Base-by-base conservation (phyloP, 2,113 vertebrate species). In the Stegastes partitus region DNA sequence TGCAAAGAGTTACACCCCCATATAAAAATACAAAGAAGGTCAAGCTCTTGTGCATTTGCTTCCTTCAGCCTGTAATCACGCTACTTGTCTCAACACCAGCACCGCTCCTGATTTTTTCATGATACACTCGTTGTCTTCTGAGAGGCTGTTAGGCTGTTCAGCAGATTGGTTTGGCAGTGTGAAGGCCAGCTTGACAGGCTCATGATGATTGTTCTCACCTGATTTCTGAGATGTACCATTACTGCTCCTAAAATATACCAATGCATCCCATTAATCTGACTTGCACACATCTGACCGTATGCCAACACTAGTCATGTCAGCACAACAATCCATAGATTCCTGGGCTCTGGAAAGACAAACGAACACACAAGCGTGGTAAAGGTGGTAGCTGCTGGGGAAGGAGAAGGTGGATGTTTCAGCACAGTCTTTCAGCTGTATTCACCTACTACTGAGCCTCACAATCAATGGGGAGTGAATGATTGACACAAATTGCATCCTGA, bases 401-500 rank as follows among this genome's bases (percentile, higher is more conserved):
- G 26, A 84, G 11, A 58, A 55, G 26, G 39, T 39, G 18, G 19
- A 64, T 63, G 64, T 69, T 56, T 54, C 44, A 75, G 18, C 1
- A 2, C 21, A 66, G 16, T 55, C 25, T 19, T n/a, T 11, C 34
- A 49, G 49, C 45, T 62, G 42, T 54, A 25, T 63, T 42, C n/a
- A 11, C 26, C 53, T 50, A 12, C 11, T 47, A 2, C 23, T 28
- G 42, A 59, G 44, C 61, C 51, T 64, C 9, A 8, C 15, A 65
- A 61, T 74, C 37, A 81, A 58, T 63, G 3, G 26, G 22, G 23
- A 66, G 28, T 42, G 31, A 50, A 11, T 71, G 79, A 83, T 62
- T 82, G 81, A 75, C 70, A 81, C 49, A 76, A 78, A 86, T 75
- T 80, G 47, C 59, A 61, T 47, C 39, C 22, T 39, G 45, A 77